A percentile compares a stretch with the other conserved stretches of the same genome.
Evolutionary conservation across 2,888 invertebrate genomes (phyloP).

Genomic region (Mesorhabditis sp.): DNA sequence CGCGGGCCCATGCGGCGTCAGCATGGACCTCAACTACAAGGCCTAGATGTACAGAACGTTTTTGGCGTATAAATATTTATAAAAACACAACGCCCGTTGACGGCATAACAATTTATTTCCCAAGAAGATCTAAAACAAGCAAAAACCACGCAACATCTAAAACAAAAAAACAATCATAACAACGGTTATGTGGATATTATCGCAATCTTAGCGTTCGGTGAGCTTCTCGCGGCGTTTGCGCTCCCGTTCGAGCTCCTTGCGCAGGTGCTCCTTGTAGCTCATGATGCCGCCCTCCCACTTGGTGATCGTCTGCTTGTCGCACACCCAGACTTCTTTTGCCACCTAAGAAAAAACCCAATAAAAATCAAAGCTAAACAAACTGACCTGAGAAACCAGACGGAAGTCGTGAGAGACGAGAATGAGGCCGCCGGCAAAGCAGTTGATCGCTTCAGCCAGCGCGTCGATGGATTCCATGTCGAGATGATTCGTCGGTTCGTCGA

Average conservation of each 20-base stretch:
- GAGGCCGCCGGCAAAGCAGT: slow-evolving; percentile 96
- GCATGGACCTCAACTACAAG: slow-evolving; percentile 28
- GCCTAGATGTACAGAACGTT: too few relatives aligned
- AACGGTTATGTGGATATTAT: too few relatives aligned
- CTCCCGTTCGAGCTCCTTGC: slow-evolving; percentile 78
- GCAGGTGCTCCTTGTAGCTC: slow-evolving; percentile 89
- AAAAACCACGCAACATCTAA: too few relatives aligned
- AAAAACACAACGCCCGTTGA: too few relatives aligned
- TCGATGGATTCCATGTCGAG: slow-evolving; percentile 79
- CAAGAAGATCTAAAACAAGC: not conserved
- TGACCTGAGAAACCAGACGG: slow-evolving; percentile 91
- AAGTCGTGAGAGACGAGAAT: slow-evolving; percentile 99
- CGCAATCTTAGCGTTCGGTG: slow-evolving; percentile 4
- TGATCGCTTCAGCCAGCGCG: slow-evolving; percentile 92
- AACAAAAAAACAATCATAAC: too few relatives aligned
- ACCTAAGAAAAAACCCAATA: slow-evolving; percentile 68
- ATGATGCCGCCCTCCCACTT: slow-evolving; percentile 96
- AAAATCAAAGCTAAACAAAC: not conserved
- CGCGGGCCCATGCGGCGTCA: slow-evolving; percentile 31
- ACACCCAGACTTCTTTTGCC: slow-evolving; percentile 98
- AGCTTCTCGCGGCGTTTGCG: slow-evolving; percentile 21
- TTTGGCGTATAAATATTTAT: too few relatives aligned
- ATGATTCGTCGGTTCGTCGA: slow-evolving; percentile 84
- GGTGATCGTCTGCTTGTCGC: slow-evolving; percentile 88
- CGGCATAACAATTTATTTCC: too few relatives aligned